Evolutionary conservation across 2,888 invertebrate genomes (phyloP), one percentile per base, ranked within the genome.

Genomic region (Spatulosminthurus flaviceps): DNA sequence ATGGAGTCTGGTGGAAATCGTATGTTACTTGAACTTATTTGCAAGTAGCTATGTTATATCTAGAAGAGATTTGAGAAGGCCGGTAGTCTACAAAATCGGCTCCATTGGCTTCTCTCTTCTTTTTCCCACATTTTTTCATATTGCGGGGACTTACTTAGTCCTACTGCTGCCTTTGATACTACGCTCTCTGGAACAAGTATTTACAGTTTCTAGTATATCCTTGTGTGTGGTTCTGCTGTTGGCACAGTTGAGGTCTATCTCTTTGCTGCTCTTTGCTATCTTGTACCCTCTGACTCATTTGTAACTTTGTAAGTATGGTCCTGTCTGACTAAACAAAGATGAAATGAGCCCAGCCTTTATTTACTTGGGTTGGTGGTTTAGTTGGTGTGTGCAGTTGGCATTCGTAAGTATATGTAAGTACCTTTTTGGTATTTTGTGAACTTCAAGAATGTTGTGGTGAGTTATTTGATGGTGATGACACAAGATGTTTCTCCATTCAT

Each of bases 291-390:
- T n/a, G 51, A 51, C 70, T 29, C 70, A 29, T 70, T n/a, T n/a
- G n/a, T n/a, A n/a, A n/a, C n/a, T n/a, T n/a, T n/a, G n/a, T n/a
- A n/a, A n/a, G n/a, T n/a, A 7, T 34, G 19, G n/a, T n/a, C 41
- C 70, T 21, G 34, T 28, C 29, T 70, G 22, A 41, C 70, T 70
- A 70, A 70, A 70, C 41, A 70, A 16, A 51, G 70, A 70, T 70
- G 70, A 70, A 70, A 70, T 41, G 51, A 72, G 22, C 72, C 72
- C 72, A 72, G 72, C 72, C 72, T 72, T 72, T 72, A 72, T 72
- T 72, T 72, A 72, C 72, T 72, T 51, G 72, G 43, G 43, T 51
- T 72, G 51, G 51, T 51, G 13, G 69, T 29, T 34, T 34, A 2
- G 5, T 41, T 71, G 41, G 51, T 72, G 51, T 51, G 51, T 51